These are phyloP conservation scores for Chlorodrepanis virens DNA, from an alignment of 2,113 vertebrate genomes.

Conservation along the genomic window DNA sequence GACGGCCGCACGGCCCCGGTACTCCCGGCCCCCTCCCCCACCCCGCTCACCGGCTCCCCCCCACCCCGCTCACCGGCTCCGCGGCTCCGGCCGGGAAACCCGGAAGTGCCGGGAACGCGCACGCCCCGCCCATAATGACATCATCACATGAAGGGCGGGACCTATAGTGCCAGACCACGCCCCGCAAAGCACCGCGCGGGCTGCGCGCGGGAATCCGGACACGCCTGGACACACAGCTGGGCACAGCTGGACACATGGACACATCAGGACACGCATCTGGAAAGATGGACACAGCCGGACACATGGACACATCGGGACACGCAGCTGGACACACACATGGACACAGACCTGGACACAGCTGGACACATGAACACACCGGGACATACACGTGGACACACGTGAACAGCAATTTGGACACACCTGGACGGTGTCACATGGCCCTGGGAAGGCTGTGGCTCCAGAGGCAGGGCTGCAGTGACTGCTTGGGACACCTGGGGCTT, in stretches of 20 bases:
- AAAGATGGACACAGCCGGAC: too few species aligned
- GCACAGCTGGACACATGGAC: not conserved
- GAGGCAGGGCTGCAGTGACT: not conserved
- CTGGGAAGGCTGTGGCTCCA: accelerated
- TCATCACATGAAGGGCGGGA: not conserved
- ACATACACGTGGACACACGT: not conserved
- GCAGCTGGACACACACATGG: not conserved
- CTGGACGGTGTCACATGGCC: accelerated
- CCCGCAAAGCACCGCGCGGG: not conserved
- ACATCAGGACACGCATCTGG: too few species aligned
- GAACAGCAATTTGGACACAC: not conserved
- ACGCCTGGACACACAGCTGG: not conserved
- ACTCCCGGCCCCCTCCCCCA: too few species aligned
- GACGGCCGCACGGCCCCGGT: not conserved
- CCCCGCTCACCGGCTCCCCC: too few species aligned
- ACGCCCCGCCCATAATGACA: not conserved
- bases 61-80: not conserved
- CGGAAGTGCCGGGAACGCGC: not conserved
- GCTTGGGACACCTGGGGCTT: not conserved
- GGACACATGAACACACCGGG: not conserved
- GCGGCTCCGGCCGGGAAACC: not conserved
- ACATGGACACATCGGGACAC: too few species aligned
- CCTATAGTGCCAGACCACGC: accelerated
- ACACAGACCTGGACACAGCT: not conserved
- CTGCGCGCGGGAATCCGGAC: accelerated